Evolutionary conservation across 2,888 invertebrate species (phyloP).

Genomic region (Synanthedon tipuliformis): DNA sequence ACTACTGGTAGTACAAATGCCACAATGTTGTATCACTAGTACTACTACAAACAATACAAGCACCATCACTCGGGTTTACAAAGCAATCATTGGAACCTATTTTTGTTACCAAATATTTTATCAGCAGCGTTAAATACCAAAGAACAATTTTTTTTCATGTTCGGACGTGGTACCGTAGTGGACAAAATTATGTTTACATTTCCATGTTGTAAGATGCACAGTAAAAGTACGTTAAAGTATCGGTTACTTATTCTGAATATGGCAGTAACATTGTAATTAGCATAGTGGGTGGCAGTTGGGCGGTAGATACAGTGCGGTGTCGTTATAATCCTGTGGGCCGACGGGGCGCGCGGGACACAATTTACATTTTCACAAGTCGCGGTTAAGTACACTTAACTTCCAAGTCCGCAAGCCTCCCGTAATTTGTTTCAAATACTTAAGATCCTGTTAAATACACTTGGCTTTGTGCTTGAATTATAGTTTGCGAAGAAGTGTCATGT

Average conservation of each 20-base stretch:
- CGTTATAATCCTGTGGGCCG: slow-evolving; percentile 18
- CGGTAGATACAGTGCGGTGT: slow-evolving; percentile 4
- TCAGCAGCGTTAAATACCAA: no score
- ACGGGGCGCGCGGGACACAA: slow-evolving; percentile 17
- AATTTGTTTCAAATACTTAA: slow-evolving; percentile 35
- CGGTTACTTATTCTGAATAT: background rate
- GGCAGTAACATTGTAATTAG: slow-evolving; percentile 7
- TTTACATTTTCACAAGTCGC: slow-evolving; percentile 45
- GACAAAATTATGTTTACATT: no score
- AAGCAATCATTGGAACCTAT: no score
- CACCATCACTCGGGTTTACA: no score
- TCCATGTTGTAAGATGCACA: no score
- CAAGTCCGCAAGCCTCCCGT: slow-evolving; percentile 33
- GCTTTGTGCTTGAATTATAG: background rate
- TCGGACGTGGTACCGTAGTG: no score
- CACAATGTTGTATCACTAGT: no score
- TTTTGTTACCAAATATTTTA: no score
- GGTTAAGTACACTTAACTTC: slow-evolving; percentile 49
- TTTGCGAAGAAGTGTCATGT: background rate
- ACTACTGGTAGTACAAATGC: no score
- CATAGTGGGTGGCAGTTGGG: slow-evolving; percentile 14
- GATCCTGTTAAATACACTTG: slow-evolving; percentile 14
- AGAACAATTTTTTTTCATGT: no score
- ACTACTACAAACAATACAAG: no score
- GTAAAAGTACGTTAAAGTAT: background rate